These are phyloP conservation scores for Episyrphus balteatus DNA, from an alignment of 1,140 invertebrate species.

Conservation along the genomic window DNA sequence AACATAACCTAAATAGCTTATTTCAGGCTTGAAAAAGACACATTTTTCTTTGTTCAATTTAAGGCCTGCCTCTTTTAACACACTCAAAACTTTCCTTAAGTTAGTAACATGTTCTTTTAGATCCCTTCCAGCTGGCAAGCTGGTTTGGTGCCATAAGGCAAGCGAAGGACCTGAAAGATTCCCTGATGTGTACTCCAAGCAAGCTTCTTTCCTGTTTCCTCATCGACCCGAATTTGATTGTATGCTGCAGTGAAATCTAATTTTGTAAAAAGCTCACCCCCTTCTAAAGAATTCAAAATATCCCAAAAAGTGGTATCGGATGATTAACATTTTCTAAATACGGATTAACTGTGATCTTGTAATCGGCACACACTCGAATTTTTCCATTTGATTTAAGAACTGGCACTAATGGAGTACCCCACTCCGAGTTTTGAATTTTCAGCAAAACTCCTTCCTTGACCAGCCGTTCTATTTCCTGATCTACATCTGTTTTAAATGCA, in stretches of 20 bases:
- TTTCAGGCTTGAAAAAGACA: slow-evolving; percentile 23
- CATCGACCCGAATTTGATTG: slow-evolving; percentile 14
- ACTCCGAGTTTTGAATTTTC: too few species aligned
- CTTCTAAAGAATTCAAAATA: slow-evolving; percentile 17
- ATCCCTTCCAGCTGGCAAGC: slow-evolving; percentile 15
- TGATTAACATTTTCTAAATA: slow-evolving; percentile 20
- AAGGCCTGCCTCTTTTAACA: slow-evolving; percentile 10
- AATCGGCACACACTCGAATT: slow-evolving; percentile 40
- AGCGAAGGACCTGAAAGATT: slow-evolving; percentile 17
- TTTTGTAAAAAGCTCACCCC: slow-evolving; percentile 20
- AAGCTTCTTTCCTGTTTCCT: slow-evolving; percentile 17
- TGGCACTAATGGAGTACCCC: slow-evolving; percentile 41
- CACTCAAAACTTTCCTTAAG: slow-evolving; percentile 10
- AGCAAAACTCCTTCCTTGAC: too few species aligned
- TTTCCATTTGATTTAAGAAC: slow-evolving; percentile 38
- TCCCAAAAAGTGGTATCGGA: slow-evolving; percentile 21
- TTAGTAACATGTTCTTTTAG: slow-evolving; percentile 10
- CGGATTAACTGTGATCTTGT: slow-evolving; percentile 36
- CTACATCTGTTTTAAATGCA: too few species aligned
- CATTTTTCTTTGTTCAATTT: slow-evolving; percentile 19
- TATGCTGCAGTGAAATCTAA: slow-evolving; percentile 18
- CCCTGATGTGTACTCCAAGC: slow-evolving; percentile 23
- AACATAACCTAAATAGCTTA: slow-evolving; percentile 27
- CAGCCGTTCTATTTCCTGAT: too few species aligned
- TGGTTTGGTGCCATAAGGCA: slow-evolving; percentile 21